A percentile compares a stretch with the other conserved stretches of the same genome.
Evolutionary conservation across 1,140 invertebrate genomes (phyloP).

Genomic region (Probaryconus sp.): DNA sequence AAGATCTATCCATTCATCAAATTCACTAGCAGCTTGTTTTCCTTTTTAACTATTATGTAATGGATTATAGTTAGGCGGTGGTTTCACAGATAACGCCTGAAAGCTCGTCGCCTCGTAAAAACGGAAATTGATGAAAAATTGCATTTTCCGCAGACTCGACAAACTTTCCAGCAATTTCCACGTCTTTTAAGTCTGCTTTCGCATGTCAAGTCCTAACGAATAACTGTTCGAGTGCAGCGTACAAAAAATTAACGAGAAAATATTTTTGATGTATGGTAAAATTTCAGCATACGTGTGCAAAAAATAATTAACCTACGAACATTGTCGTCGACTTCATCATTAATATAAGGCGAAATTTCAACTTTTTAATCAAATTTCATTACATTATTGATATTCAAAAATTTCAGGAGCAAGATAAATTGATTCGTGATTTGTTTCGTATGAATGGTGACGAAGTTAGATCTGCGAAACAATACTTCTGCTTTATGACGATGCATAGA

Average conservation of each 20-base stretch:
- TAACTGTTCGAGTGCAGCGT: conserved; percentile 5
- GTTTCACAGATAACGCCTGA: conserved; percentile 29
- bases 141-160: conserved; percentile 19
- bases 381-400: too few species aligned
- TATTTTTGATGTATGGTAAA: too few species aligned
- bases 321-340: too few species aligned
- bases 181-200: conserved; percentile 16
- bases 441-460: conserved; percentile 7
- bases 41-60: conserved; percentile 29
- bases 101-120: conserved; percentile 27
- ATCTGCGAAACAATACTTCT: conserved; percentile 14
- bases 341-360: too few species aligned
- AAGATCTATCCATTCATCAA: conserved; percentile 21
- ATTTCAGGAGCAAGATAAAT: too few species aligned
- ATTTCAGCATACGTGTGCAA: too few species aligned
- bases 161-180: conserved; percentile 30
- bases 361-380: not conserved
- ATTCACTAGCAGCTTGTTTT: conserved; percentile 11
- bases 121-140: conserved; percentile 35
- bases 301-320: conserved; percentile 5
- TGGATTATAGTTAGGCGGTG: conserved; percentile 25
- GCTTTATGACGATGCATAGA: conserved; percentile 13
- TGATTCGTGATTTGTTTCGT: conserved; percentile 1
- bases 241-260: too few species aligned
- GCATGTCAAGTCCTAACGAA: conserved; percentile 9